Base-by-base conservation (phyloP, 2,113 vertebrate species). In the Abramis brama region DNA sequence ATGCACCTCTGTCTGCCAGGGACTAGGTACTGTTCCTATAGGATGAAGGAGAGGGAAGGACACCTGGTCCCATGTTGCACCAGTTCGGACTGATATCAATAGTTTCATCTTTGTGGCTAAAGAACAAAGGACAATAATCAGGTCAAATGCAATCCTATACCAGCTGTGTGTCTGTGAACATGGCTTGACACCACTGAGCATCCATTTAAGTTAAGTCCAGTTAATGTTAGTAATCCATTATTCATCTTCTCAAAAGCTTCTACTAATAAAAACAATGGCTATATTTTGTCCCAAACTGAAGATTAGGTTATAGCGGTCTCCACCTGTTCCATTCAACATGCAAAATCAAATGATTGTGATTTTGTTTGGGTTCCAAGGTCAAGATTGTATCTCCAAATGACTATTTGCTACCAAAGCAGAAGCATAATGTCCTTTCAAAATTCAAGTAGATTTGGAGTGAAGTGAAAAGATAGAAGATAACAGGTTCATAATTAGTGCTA, bases 141-240 rank as follows among this genome's bases (percentile, higher is more conserved):
- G 47, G 21, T 71, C 36, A 7, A 47, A 60, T 64, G 83, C 11
- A 77, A 64, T 64, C 9, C 27, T 52, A 43, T 43, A 36, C 4
- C 57, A 77, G 57, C 71, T 10, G 5, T 30, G n/a, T 60, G 19
- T 17, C 57, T 62, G 9, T 55, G 27, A 68, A 84, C 85, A 77
- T 71, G 80, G 60, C 62, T 82, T 84, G 36, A 73, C 21, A 71
- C 68, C 68, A 43, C 8, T 89, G 66, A 52, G 45, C 33, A 8
- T 87, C 88, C 90, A 91, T 19, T 86, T 90, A 87, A 75, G 59
- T 85, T 91, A 86, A 82, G 23, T 88, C 73, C 70, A 87, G 23
- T 76, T 66, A 2, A 68, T 79, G 70, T 36, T 19, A 27, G 30
- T 89, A 89, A 92, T 92, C 89, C 83, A n/a, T 50, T 52, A 71